These are phyloP conservation scores for Aphidius colemani DNA, from an alignment of 2,888 invertebrate species.

Conservation along the genomic window DNA sequence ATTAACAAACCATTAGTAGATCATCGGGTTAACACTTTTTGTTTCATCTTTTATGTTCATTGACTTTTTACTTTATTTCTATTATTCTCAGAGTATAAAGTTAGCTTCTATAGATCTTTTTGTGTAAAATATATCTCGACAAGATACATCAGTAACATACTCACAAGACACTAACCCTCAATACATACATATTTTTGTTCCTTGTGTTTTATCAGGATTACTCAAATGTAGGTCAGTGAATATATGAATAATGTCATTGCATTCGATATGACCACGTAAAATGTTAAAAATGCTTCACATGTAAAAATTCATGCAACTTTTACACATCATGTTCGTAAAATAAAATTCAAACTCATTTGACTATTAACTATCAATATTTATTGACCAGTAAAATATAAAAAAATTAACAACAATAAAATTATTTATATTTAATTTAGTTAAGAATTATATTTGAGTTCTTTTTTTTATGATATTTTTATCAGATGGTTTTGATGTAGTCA, in stretches of 20 bases:
- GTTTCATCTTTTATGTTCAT: constrained; percentile 4
- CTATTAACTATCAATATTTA: too few relatives aligned
- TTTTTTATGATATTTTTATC: neutral
- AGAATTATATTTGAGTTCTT: neutral
- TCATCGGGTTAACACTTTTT: neutral
- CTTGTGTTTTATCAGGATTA: constrained; percentile 27
- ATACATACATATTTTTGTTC: constrained; percentile 8
- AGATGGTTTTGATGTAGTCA: neutral
- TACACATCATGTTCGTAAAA: too few relatives aligned
- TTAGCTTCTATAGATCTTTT: constrained; percentile 12
- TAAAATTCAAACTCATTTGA: too few relatives aligned
- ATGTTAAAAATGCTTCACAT: too few relatives aligned
- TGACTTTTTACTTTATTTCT: neutral
- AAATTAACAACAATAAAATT: neutral
- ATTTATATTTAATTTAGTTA: neutral
- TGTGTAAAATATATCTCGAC: constrained; percentile 28
- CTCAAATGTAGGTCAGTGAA: constrained; percentile 41
- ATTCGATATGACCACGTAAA: neutral
- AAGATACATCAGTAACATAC: constrained; percentile 29
- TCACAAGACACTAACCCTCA: constrained; percentile 25
- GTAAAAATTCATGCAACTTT: too few relatives aligned
- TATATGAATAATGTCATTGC: constrained; percentile 38
- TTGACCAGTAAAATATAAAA: too few relatives aligned
- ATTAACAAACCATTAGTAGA: too few relatives aligned
- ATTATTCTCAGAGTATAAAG: neutral